These are phyloP conservation scores for Chrysolina americana DNA, from an alignment of 2,888 invertebrate species.

Conservation along the genomic window DNA sequence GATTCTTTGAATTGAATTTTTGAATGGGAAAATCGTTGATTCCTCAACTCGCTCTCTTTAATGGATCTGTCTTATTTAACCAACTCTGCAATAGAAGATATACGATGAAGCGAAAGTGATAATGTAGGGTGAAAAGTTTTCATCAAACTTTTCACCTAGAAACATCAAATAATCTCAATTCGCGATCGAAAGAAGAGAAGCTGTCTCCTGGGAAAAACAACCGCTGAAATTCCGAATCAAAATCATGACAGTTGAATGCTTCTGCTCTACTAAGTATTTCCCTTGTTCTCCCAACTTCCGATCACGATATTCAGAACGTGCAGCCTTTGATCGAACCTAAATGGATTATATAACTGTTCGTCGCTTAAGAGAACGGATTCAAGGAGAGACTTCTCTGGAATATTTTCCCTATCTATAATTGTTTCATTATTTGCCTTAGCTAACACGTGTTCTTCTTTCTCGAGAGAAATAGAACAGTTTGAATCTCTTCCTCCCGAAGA, in stretches of 20 bases:
- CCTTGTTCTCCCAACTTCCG: background rate
- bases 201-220: background rate
- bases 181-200: background rate
- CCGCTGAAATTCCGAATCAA: background rate
- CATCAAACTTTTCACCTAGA: conserved; percentile 22
- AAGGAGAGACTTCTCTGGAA: no score
- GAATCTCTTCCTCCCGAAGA: no score
- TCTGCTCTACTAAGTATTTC: background rate
- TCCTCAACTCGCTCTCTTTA: conserved; percentile 27
- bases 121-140: conserved; percentile 27
- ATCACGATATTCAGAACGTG: background rate
- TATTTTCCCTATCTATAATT: background rate
- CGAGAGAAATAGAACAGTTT: no score
- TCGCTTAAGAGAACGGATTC: background rate
- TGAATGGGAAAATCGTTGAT: conserved; percentile 24
- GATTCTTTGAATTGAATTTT: conserved; percentile 3
- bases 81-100: background rate
- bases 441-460: background rate
- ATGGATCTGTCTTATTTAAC: conserved; percentile 8
- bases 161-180: conserved; percentile 18
- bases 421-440: no score
- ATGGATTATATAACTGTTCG: background rate
- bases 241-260: background rate
- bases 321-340: background rate
- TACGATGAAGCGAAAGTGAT: background rate